Percentiles rank a stretch among this genome's conserved stretches.
Conservation (phyloP, 1,140 invertebrate species). For the Mya arenaria region DNA sequence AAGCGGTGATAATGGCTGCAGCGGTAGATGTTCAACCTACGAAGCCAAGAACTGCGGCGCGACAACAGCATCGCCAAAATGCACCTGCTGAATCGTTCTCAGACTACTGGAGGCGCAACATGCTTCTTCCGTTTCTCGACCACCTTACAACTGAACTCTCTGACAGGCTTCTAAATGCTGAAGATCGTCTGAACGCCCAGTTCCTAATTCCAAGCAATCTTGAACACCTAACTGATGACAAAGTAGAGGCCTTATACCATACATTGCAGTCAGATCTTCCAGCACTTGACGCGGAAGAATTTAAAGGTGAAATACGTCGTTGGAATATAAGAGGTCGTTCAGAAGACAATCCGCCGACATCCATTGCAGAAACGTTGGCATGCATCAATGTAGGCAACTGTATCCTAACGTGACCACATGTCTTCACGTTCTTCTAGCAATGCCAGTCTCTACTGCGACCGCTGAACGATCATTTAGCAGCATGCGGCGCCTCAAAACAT, state of each 20-base stretch:
- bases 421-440: background rate
- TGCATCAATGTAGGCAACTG: no score
- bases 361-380: no score
- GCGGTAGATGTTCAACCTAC: background rate
- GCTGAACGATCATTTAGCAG: slow-evolving; percentile 16
- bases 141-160: background rate
- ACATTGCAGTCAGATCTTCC: no score
- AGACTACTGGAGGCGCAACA: slow-evolving; percentile 8
- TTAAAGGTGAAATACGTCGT: no score
- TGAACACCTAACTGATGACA: background rate
- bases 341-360: no score
- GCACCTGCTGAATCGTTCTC: background rate
- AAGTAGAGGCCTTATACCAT: background rate
- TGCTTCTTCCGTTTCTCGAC: background rate
- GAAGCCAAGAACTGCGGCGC: background rate
- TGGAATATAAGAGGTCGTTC: no score
- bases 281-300: no score
- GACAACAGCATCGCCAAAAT: background rate
- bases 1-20: background rate
- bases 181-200: background rate
- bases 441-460: slow-evolving; percentile 13
- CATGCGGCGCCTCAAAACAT: slow-evolving; percentile 21
- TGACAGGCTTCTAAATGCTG: background rate
- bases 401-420: background rate
- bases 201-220: background rate